A percentile compares a stretch with the other conserved stretches of the same genome.
Conservation (phyloP, 2,797 vertebrate species). For the Cynopterus sphinx region DNA sequence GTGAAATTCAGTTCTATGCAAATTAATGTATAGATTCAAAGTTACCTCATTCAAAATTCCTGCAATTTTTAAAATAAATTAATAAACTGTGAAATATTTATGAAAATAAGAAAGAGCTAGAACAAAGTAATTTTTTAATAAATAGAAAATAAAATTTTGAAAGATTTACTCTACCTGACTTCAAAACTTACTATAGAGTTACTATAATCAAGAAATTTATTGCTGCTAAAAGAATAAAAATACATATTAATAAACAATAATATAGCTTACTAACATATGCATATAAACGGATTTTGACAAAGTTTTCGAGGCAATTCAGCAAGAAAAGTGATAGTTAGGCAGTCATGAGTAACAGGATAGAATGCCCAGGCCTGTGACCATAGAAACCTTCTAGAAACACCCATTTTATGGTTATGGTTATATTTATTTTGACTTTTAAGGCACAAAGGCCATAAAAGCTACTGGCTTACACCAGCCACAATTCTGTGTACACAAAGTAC, state of each 20-base stretch:
- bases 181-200: background rate
- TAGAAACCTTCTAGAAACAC: too few relatives aligned
- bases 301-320: background rate
- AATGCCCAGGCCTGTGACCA: too few relatives aligned
- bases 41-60: background rate
- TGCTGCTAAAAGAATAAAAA: background rate
- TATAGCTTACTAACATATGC: background rate
- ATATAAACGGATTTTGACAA: background rate
- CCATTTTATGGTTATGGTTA: too few relatives aligned
- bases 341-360: too few relatives aligned
- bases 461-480: too few relatives aligned
- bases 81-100: background rate
- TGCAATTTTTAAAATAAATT: background rate
- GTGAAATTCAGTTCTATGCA: background rate
- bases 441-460: too few relatives aligned
- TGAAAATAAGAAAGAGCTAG: background rate
- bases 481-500: too few relatives aligned
- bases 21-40: background rate
- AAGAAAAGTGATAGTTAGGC: background rate
- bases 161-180: background rate
- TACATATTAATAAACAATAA: background rate
- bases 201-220: background rate
- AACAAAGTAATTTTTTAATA: background rate
- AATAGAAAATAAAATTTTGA: background rate
- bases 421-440: too few relatives aligned